Percentiles rank a stretch among this genome's conserved stretches.
These are phyloP conservation scores for Neosilurus mollespiculum DNA, from an alignment of 2,797 vertebrate species.

Conservation along the genomic window DNA sequence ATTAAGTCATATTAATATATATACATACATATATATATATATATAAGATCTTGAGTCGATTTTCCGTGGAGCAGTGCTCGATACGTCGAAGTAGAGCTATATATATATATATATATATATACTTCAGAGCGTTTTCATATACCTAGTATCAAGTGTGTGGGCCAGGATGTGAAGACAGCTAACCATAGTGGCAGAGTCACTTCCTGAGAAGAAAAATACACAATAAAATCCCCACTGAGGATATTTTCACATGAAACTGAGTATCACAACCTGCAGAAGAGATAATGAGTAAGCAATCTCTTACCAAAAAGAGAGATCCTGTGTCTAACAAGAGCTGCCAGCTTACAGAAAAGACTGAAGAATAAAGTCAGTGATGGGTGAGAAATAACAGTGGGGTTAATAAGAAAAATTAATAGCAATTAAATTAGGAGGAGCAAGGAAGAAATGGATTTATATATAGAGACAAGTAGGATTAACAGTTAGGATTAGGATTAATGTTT, in stretches of 20 bases:
- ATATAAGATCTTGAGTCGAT: too few species aligned
- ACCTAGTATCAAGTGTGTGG: constrained; percentile 96
- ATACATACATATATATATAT: too few species aligned
- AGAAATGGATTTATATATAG: background rate
- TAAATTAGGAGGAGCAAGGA: constrained; percentile 7
- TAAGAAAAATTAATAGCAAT: constrained; percentile 44
- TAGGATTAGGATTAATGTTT: background rate
- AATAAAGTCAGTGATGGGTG: constrained; percentile 41
- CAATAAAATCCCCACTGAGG: background rate
- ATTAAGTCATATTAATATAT: too few species aligned
- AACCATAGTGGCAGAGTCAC: constrained; percentile 93
- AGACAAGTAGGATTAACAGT: background rate
- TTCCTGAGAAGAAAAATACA: constrained; percentile 72
- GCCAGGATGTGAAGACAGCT: constrained; percentile 98
- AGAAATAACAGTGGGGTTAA: constrained; percentile 50
- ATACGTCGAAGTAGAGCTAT: too few species aligned
- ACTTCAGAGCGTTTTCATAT: constrained; percentile 6
- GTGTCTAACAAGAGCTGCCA: constrained; percentile 99
- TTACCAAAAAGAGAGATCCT: constrained; percentile 99
- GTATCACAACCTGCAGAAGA: background rate
- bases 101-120: background rate
- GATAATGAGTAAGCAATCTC: constrained; percentile 57
- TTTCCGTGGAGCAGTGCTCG: too few species aligned
- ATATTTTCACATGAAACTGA: background rate
- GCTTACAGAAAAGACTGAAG: constrained; percentile 96